Evolutionary conservation across 2,797 vertebrate genomes (phyloP).

Genomic region (Nyctalus aviator): DNA sequence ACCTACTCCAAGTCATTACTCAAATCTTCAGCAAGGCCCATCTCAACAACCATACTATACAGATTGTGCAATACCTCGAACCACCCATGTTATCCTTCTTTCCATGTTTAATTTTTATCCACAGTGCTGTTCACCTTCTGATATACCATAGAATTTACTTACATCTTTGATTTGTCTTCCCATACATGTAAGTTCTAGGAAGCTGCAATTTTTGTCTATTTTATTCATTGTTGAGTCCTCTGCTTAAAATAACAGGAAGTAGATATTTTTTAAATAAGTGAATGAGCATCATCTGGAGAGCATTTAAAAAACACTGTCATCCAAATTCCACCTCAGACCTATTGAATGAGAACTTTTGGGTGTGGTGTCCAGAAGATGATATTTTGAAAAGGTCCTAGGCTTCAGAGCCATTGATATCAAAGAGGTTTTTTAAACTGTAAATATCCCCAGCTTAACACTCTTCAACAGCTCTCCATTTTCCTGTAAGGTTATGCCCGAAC

Average conservation of each 20-base stretch:
- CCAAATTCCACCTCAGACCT: neutral
- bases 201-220: neutral
- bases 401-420: neutral
- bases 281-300: neutral
- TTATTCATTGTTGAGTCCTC: neutral
- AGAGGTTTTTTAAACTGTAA: neutral
- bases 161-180: neutral
- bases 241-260: neutral
- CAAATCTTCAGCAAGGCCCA: neutral
- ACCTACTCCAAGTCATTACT: neutral
- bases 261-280: slow-evolving; percentile 8
- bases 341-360: neutral
- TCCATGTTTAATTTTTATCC: neutral
- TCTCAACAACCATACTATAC: neutral
- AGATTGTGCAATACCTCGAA: accelerated
- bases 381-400: neutral
- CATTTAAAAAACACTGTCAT: neutral
- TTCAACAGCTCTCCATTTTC: neutral
- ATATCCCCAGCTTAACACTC: neutral
- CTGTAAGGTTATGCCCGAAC: neutral
- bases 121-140: too few relatives aligned
- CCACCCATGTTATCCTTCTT: neutral
- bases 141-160: too few relatives aligned
- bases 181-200: neutral
- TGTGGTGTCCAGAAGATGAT: neutral